Percentiles rank a stretch among this genome's conserved stretches.
Conservation (phyloP, 1,140 invertebrate species). For the Penaeus indicus region DNA sequence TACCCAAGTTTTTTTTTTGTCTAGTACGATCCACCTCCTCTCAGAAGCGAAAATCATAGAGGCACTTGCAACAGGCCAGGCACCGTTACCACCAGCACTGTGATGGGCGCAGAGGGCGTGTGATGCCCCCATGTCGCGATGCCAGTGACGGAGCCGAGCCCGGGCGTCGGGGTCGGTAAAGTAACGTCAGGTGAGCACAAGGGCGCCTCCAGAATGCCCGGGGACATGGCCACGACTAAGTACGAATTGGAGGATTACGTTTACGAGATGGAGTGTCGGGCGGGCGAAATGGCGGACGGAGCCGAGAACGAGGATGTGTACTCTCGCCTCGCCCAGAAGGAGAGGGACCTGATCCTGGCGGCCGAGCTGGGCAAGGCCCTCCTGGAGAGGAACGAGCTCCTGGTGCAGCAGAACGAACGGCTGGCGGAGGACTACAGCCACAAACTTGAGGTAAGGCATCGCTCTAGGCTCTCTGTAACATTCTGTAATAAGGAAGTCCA, state of each 20-base stretch:
- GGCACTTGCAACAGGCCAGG: background rate
- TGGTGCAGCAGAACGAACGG: conserved; percentile 87
- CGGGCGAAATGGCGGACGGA: conserved; percentile 73
- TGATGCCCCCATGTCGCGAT: conserved; percentile 38
- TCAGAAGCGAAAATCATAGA: background rate
- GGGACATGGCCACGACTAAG: conserved; percentile 41
- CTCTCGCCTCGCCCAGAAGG: conserved; percentile 90
- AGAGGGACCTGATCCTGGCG: conserved; percentile 90
- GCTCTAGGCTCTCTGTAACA: background rate
- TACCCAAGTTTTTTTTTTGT: no score
- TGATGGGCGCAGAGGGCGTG: background rate
- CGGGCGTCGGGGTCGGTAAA: conserved; percentile 26
- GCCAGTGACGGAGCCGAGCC: conserved; percentile 41
- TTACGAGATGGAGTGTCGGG: conserved; percentile 73
- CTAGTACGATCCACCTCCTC: no score
- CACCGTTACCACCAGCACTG: background rate
- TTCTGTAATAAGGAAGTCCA: background rate
- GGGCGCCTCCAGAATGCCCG: conserved; percentile 2
- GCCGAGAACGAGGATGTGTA: conserved; percentile 75
- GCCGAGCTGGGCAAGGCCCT: conserved; percentile 95
- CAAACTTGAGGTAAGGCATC: conserved; percentile 85
- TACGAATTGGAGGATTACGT: conserved; percentile 75
- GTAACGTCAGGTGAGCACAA: background rate
- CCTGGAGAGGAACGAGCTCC: conserved; percentile 92
- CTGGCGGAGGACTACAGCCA: conserved; percentile 89